phyloP scores from a whole-genome alignment of 2,113 vertebrate species.

The Cynoglossus semilaevis region DNA sequence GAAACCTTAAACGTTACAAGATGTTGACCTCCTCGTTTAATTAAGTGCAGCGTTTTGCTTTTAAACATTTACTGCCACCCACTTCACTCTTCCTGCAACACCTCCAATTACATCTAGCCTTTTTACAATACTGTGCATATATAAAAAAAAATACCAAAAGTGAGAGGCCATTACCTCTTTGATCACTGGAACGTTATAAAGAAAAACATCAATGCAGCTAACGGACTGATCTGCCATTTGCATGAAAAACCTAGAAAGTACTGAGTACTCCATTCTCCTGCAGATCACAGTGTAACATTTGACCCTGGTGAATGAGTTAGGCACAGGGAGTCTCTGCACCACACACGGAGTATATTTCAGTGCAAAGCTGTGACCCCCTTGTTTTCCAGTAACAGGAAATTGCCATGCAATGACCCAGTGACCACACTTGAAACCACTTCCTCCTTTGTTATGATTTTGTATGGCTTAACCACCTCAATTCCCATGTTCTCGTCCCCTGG shows the following conservation, averaged over 20 bases:
- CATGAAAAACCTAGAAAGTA: constrained; percentile 1
- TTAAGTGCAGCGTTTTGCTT: constrained; percentile 67
- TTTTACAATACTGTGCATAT: constrained; percentile 47
- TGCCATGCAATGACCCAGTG: constrained; percentile 66
- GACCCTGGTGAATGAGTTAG: constrained; percentile 52
- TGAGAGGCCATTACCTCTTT: constrained; percentile 6
- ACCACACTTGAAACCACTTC: constrained; percentile 71
- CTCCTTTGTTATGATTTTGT: constrained; percentile 66
- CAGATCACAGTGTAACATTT: constrained; percentile 37
- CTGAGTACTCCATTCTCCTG: constrained; percentile 5
- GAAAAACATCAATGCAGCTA: not conserved
- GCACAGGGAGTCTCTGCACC: constrained; percentile 35
- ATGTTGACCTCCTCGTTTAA: constrained; percentile 71
- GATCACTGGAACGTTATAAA: no score
- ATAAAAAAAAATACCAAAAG: constrained; percentile 33
- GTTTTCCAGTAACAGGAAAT: constrained; percentile 71
- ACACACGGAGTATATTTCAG: constrained; percentile 62
- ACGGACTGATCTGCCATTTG: constrained; percentile 3
- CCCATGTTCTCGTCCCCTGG: constrained; percentile 42
- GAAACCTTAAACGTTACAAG: constrained; percentile 69
- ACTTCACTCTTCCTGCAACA: constrained; percentile 58
- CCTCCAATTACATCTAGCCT: constrained; percentile 49
- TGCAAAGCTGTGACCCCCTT: constrained; percentile 64
- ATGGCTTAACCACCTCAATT: constrained; percentile 57
- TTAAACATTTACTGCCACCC: constrained; percentile 63